Conservation (phyloP, 2,888 invertebrate species). For the Formica aserva region DNA sequence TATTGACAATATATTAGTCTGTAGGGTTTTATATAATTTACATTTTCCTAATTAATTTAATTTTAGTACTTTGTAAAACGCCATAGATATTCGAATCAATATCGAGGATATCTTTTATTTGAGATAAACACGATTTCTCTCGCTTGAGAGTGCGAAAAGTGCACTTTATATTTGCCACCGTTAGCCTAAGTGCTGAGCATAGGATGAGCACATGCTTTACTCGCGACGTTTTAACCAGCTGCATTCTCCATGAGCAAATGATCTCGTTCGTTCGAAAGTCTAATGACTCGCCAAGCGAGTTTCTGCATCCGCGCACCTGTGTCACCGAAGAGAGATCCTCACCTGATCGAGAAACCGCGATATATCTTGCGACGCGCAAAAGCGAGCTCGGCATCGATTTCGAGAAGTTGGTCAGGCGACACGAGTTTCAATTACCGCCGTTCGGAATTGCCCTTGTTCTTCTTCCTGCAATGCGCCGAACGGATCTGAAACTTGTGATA, state of each 20-base stretch:
- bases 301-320: slow-evolving; percentile 64
- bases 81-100: not conserved
- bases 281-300: slow-evolving; percentile 57
- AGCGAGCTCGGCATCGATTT: slow-evolving; percentile 66
- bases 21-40: not conserved
- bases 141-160: not conserved
- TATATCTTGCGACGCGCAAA: slow-evolving; percentile 50
- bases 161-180: not conserved
- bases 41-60: not conserved
- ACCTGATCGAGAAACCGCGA: slow-evolving; percentile 38
- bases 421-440: slow-evolving; percentile 79
- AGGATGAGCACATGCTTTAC: slow-evolving; percentile 42
- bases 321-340: slow-evolving; percentile 62
- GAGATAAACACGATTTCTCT: not conserved
- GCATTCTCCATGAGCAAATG: slow-evolving; percentile 51
- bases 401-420: slow-evolving; percentile 68
- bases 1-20: not conserved
- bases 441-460: slow-evolving; percentile 78
- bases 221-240: slow-evolving; percentile 34
- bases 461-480: slow-evolving; percentile 64
- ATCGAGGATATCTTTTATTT: not conserved
- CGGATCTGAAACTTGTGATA: slow-evolving; percentile 53
- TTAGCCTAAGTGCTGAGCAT: slow-evolving; percentile 41
- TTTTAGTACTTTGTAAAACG: not conserved
- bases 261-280: slow-evolving; percentile 59